A percentile compares a stretch with the other conserved stretches of the same genome.
phyloP scores from a whole-genome alignment of 2,113 vertebrate genomes.

The Calidris pugnax region DNA sequence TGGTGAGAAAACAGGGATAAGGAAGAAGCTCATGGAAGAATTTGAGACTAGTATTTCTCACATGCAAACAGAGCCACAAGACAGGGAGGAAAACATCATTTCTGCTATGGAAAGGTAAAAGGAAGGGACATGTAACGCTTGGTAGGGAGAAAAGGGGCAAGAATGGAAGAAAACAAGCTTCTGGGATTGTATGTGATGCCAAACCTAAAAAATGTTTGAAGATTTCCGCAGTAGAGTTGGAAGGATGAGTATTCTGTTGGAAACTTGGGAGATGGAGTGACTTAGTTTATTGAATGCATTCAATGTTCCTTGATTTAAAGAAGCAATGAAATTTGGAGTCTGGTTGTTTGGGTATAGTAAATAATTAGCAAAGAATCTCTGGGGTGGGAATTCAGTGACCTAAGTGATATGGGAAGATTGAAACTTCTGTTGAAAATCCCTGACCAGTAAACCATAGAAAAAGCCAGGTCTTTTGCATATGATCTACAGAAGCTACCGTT shows the following conservation, averaged over 20 bases:
- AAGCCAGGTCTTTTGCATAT: neutral
- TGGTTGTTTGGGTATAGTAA: neutral
- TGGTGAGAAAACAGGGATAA: neutral
- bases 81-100: neutral
- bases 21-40: neutral
- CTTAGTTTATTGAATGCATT: neutral
- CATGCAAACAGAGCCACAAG: neutral
- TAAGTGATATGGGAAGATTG: neutral
- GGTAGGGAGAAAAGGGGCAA: neutral
- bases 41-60: neutral
- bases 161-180: neutral
- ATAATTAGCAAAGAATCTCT: neutral
- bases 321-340: neutral
- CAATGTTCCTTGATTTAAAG: neutral
- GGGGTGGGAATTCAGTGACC: neutral
- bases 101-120: neutral
- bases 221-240: neutral
- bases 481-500: neutral
- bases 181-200: neutral
- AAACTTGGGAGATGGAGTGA: neutral
- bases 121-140: neutral
- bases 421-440: neutral
- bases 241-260: neutral
- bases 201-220: neutral
- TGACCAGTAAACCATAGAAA: neutral